Base-by-base conservation (phyloP, 2,888 invertebrate genomes). In the Lycaena phlaeas region DNA sequence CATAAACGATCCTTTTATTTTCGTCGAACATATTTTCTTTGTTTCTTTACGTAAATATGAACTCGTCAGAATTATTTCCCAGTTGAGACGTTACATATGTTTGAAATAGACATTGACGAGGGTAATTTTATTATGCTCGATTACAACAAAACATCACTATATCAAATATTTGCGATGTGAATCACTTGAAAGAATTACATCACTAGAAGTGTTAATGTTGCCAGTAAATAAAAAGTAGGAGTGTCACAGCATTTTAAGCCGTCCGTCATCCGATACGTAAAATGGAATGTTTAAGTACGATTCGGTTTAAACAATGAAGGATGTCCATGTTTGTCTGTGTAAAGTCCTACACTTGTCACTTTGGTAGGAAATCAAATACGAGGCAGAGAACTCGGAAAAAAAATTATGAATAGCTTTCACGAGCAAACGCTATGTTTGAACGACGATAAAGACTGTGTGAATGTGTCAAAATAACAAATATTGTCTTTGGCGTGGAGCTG, bases 401-500 rank as follows among this genome's bases (percentile, higher is more conserved):
- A 78, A 74, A 57, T 75, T 70, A 73, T 79, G 72, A 68, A 31
- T 31, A 31, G 65, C 75, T 77, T 81, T 81, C 77, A 74, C 79
- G 70, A 63, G 65, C 67, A 82, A 78, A 73, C 78, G 73, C 61
- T 55, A 82, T 79, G 72, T 84, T 76, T 77, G 70, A 52, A 57
- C 66, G 69, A 64, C 65, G 82, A 84, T 84, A 84, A 82, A 77
- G 67, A 57, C 66, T 77, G 76, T 79, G 78, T 84, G 82, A 85
- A 84, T 84, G 78, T 79, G 82, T 81, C 82, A 85, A 85, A 85
- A 84, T 69, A 72, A 72, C 73, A 78, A 79, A 77, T 79, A 84
- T 84, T 82, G 76, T 74, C 74, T 69, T 61, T 68, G 61, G 38
- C 27, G 36, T 26, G 38, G 38, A n/a, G 17, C 14, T n/a, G 40